Evolutionary conservation across 2,888 invertebrate genomes (phyloP), one percentile per base, ranked within the genome.

Genomic region (Dolomedes plantarius): DNA sequence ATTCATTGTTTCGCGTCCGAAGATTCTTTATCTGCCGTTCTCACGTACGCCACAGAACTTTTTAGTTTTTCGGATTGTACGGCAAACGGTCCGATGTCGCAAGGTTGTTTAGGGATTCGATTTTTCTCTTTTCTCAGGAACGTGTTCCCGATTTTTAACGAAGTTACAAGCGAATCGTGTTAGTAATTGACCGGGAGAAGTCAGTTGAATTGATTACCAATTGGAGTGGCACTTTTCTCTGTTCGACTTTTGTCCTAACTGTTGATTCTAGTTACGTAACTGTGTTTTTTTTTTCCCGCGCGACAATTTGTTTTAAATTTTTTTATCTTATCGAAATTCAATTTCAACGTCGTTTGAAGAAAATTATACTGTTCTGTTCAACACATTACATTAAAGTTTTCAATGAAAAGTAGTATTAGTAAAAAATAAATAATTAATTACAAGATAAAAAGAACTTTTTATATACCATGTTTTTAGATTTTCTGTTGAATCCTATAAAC

Each of bases 1-100:
- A 36, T 67, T 67, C 67, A 67, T 67, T 67, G 67, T 67, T 67
- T 67, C 27, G 67, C 36, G 56, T 56, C 56, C 36, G 23, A 67
- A 67, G 67, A 67, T 67, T 67, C 67, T 67, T 67, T 67, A 67
- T 67, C 67, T n/a, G 67, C 11, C n/a, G 27, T n/a, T 32, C 32
- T 3, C 11, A 32, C n/a, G 32, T 23, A 19, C 56, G 56, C 56
- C 46, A 56, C 56, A 19, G 23, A 3, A 23, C 2, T 46, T 46
- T 46, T 46, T 46, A 13, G 23, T n/a, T 56, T 56, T 56, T 56
- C 23, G 56, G 23, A 23, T 23, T 56, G 56, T 56, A 2, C 1
- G 41, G 9, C 9, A 46, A 46, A 46, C 16, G 41, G 9, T 16
- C 56, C 56, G 56, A 23, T 56, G 56, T 56, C 19, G 19, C 5